Evolutionary conservation across 1,140 invertebrate species (phyloP).

Genomic region (Bombus superbus): DNA sequence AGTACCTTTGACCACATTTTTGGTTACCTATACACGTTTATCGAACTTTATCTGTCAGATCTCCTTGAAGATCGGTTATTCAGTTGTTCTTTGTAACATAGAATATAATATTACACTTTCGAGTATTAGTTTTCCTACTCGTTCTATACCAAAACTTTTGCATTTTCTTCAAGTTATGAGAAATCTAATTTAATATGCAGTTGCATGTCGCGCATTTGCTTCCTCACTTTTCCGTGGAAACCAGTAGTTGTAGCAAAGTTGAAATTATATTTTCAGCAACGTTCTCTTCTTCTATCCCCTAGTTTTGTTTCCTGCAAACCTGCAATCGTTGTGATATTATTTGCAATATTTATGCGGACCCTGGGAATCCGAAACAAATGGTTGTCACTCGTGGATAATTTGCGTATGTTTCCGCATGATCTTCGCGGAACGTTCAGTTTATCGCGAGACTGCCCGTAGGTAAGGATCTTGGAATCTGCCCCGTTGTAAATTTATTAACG

Average conservation of each 20-base stretch:
- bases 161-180: neutral
- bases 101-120: neutral
- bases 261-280: neutral
- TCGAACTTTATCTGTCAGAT: neutral
- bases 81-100: neutral
- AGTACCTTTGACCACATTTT: neutral
- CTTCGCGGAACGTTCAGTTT: neutral
- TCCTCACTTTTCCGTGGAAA: neutral
- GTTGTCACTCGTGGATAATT: neutral
- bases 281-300: neutral
- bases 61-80: neutral
- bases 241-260: neutral
- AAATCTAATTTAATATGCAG: neutral
- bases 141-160: neutral
- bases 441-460: neutral
- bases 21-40: neutral
- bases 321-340: neutral
- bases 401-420: no score
- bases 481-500: no score
- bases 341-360: conserved; percentile 7
- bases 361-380: neutral
- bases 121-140: neutral
- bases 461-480: neutral
- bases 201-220: neutral
- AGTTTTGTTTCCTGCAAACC: neutral